phyloP scores from a whole-genome alignment of 2,113 vertebrate genomes.

The Lynx canadensis region DNA sequence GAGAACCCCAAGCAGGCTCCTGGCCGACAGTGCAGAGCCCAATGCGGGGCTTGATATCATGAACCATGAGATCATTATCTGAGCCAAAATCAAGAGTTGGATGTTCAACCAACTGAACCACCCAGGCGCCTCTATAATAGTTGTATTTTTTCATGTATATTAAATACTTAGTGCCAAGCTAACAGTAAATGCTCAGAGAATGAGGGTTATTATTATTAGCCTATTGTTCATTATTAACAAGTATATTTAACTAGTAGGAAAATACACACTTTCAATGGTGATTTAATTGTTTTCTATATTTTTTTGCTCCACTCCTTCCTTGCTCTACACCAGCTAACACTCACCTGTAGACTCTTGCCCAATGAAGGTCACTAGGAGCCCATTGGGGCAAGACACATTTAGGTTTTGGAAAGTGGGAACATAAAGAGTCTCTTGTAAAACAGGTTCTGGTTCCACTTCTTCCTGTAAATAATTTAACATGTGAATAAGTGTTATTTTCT shows the following conservation, averaged over 20 bases:
- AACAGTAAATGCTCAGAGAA: neutral
- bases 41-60: no score
- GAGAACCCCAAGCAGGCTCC: no score
- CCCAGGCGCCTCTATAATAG: neutral
- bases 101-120: no score
- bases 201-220: neutral
- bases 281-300: neutral
- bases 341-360: constrained; percentile 84
- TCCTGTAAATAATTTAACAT: constrained; percentile 73
- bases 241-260: neutral
- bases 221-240: neutral
- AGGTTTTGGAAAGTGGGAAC: constrained; percentile 84
- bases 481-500: constrained; percentile 15
- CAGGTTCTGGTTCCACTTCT: constrained; percentile 68
- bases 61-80: no score
- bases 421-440: constrained; percentile 45
- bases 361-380: constrained; percentile 90
- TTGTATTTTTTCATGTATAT: neutral
- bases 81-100: no score
- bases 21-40: no score
- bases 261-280: neutral
- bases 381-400: constrained; percentile 91
- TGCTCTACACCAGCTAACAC: constrained; percentile 11
- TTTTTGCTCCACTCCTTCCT: neutral
- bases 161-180: neutral